Percentiles rank a stretch among this genome's conserved stretches.
phyloP scores from a whole-genome alignment of 2,113 vertebrate genomes.

The Ptychochromis oligacanthus region DNA sequence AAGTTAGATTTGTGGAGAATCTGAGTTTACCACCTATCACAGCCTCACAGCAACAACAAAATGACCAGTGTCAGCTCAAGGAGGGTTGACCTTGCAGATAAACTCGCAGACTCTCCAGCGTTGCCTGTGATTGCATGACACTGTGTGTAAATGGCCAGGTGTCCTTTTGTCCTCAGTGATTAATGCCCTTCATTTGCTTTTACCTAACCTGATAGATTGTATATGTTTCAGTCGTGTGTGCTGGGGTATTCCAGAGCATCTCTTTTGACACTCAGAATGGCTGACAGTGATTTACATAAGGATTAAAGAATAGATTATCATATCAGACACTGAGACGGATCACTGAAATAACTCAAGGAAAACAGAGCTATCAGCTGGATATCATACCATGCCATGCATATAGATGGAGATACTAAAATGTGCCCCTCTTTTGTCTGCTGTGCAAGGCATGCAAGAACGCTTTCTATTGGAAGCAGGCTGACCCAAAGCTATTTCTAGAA shows the following conservation, averaged over 20 bases:
- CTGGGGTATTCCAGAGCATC: constrained; percentile 17
- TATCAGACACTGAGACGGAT: constrained; percentile 43
- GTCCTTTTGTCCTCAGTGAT: constrained; percentile 70
- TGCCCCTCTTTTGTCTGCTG: constrained; percentile 13
- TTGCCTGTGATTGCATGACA: constrained; percentile 40
- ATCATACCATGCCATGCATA: constrained; percentile 33
- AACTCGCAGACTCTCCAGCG: constrained; percentile 22
- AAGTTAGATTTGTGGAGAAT: constrained; percentile 14
- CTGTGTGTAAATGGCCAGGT: constrained; percentile 33
- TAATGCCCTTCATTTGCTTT: constrained; percentile 71
- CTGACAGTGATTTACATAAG: constrained; percentile 61
- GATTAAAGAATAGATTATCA: constrained; percentile 72
- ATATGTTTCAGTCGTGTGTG: constrained; percentile 33
- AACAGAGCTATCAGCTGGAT: constrained; percentile 45
- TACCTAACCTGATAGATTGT: constrained; percentile 51
- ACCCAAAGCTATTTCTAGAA: constrained; percentile 54
- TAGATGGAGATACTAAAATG: constrained; percentile 32
- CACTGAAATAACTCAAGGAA: constrained; percentile 47
- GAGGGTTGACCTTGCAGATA: constrained; percentile 57
- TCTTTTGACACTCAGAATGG: constrained; percentile 33
- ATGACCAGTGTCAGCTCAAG: constrained; percentile 44
- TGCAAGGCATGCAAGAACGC: not conserved
- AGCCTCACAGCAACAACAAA: not conserved
- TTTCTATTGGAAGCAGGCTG: not conserved
- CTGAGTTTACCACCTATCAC: constrained; percentile 18